Evolutionary conservation across 2,113 vertebrate genomes (phyloP), one percentile per base, ranked within the genome.

Genomic region (Carassius auratus): DNA sequence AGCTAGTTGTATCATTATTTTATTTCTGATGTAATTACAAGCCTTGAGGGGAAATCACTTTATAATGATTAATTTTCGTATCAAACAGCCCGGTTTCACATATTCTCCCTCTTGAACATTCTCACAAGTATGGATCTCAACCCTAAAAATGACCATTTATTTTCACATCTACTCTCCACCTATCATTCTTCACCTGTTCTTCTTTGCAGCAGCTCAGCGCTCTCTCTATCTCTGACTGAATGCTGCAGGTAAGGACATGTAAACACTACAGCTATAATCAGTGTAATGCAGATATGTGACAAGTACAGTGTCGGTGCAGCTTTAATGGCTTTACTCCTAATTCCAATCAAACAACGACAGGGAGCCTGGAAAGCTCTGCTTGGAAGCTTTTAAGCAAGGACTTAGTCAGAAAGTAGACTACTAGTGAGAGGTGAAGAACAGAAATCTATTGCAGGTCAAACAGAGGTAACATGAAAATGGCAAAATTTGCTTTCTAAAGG

Each of bases 291-390:
- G 77, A 89, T 74, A 89, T 91, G 88, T 75, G 68, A 86, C 77
- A 87, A 91, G 90, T 88, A 83, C 88, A 89, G 87, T 68, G 80
- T 80, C 85, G 64, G 81, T 71, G 89, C 91, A 91, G 91, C 91
- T 93, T 93, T 93, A 93, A 94, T 92, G 90, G 91, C 90, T 94
- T 93, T 93, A 93, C 90, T 90, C 79, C 89, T 93, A 93, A 94
- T 94, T 93, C 91, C 92, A 89, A 81, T 85, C 79, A 83, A 85
- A 87, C 79, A 85, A 87, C 79, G 74, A 59, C 64, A 87, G 83
- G 78, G 83, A 50, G 66, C 30, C 36, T 23, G 36, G 71, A 73
- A 81, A 78, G 90, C 88, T 88, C 85, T 0, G 84, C 87, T 89
- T 21, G 19, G 62, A 48, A 87, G 86, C 52, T 62, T 85, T 77